A percentile compares a stretch with the other conserved stretches of the same genome.
phyloP scores from a whole-genome alignment of 2,888 invertebrate species.

The Strigamia maritima region DNA sequence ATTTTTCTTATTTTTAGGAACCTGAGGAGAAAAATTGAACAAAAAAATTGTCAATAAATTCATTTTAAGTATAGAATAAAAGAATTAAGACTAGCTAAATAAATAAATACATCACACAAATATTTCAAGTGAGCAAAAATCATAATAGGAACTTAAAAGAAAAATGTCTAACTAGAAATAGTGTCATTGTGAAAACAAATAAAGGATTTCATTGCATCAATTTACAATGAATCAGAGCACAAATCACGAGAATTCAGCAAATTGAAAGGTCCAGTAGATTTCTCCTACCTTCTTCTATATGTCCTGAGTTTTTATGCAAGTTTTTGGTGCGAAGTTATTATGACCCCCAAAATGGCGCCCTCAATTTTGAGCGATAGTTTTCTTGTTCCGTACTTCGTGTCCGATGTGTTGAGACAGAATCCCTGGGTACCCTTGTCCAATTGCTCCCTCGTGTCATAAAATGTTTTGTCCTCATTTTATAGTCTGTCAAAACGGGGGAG shows the following conservation, averaged over 20 bases:
- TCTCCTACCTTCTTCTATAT: conserved; percentile 24
- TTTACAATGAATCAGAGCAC: neutral
- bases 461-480: conserved; percentile 34
- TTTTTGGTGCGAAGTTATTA: conserved; percentile 13
- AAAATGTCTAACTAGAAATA: neutral
- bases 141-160: conserved; percentile 21
- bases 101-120: conserved; percentile 9
- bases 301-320: conserved; percentile 25
- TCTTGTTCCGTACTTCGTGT: conserved; percentile 25
- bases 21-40: neutral
- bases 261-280: conserved; percentile 22
- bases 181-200: neutral
- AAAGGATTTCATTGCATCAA: neutral
- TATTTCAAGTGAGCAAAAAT: conserved; percentile 26
- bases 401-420: conserved; percentile 28
- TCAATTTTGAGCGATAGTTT: neutral
- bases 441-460: conserved; percentile 18
- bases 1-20: conserved; percentile 12
- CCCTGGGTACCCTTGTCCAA: neutral
- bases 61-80: neutral
- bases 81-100: conserved; percentile 13
- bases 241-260: conserved; percentile 9
- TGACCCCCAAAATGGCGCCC: conserved; percentile 21
- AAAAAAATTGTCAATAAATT: neutral
- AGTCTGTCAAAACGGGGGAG: conserved; percentile 28